A percentile compares a stretch with the other conserved stretches of the same genome.
Evolutionary conservation across 2,797 vertebrate species (phyloP).

Genomic region (Pitangus sulphuratus): DNA sequence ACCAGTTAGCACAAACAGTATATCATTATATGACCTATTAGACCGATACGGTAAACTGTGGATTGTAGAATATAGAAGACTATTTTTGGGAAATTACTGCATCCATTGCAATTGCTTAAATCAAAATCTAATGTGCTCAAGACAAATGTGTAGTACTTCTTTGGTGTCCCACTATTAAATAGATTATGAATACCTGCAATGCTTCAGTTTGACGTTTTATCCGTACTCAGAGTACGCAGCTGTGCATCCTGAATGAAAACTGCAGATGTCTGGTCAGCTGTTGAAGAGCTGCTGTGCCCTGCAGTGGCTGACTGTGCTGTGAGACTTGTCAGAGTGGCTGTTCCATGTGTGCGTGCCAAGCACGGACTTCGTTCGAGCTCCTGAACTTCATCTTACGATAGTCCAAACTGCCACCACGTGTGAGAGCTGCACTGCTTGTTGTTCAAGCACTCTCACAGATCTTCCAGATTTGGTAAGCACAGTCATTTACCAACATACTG

Average conservation of each 20-base stretch:
- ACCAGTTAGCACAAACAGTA: slow-evolving; percentile 12
- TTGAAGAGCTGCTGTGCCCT: background rate
- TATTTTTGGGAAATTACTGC: slow-evolving; percentile 58
- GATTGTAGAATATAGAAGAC: slow-evolving; percentile 44
- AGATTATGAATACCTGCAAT: slow-evolving; percentile 51
- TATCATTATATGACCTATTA: slow-evolving; percentile 29
- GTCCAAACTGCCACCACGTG: fast-evolving
- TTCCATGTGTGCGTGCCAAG: background rate
- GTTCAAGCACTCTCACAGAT: background rate
- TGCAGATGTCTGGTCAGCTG: background rate
- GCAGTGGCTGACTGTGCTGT: background rate
- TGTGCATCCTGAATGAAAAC: background rate
- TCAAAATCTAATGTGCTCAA: slow-evolving; percentile 64
- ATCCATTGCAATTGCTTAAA: slow-evolving; percentile 55
- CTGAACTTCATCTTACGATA: fast-evolving
- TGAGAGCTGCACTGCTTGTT: background rate
- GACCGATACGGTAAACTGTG: slow-evolving; percentile 52
- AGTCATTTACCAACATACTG: fast-evolving
- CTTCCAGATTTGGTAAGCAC: background rate
- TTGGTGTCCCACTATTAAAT: slow-evolving; percentile 69
- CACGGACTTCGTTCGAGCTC: background rate
- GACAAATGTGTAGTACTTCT: slow-evolving; percentile 61
- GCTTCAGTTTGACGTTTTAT: slow-evolving; percentile 63
- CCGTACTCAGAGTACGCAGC: background rate
- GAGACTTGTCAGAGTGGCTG: slow-evolving; percentile 16